Evolutionary conservation across 37 sponge, comb jelly and placozoan genomes (phyloP).

Genomic region (Spongilla lacustris): DNA sequence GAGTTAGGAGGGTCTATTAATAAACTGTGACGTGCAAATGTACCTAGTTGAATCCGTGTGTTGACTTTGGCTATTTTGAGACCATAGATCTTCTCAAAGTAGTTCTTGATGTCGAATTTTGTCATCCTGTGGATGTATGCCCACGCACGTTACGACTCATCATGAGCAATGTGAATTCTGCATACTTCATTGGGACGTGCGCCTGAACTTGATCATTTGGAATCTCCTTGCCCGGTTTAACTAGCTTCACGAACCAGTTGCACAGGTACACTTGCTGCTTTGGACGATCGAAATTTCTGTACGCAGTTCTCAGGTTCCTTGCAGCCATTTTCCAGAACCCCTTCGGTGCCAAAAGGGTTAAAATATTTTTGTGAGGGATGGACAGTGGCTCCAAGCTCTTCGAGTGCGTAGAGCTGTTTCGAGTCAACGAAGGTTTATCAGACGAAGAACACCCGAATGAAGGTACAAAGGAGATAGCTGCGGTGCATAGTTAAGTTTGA

Average conservation of each 20-base stretch:
- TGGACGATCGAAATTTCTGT: not conserved
- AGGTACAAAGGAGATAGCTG: not conserved
- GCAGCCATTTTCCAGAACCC: not conserved
- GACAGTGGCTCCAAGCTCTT: slow-evolving; percentile 15
- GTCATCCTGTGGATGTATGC: slow-evolving; percentile 82
- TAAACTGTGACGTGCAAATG: too few species aligned
- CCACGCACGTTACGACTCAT: not conserved
- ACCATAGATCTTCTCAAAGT: slow-evolving; percentile 84
- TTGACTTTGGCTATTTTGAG: slow-evolving; percentile 79
- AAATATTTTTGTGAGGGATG: not conserved
- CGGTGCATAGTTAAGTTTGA: not conserved
- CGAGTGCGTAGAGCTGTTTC: slow-evolving; percentile 58
- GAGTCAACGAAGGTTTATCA: slow-evolving; percentile 40
- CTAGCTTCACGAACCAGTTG: slow-evolving; percentile 82
- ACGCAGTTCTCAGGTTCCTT: not conserved
- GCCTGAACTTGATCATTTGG: slow-evolving; percentile 73
- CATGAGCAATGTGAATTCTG: not conserved
- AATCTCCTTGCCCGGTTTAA: slow-evolving; percentile 71
- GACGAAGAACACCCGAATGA: slow-evolving; percentile 40
- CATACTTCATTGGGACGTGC: slow-evolving; percentile 85
- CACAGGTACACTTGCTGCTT: slow-evolving; percentile 54
- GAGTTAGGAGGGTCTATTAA: too few species aligned
- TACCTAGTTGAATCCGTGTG: slow-evolving; percentile 89
- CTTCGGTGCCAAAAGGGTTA: not conserved
- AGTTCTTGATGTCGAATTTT: slow-evolving; percentile 89